These are phyloP conservation scores for Saccostrea echinata DNA, from an alignment of 1,140 invertebrate species.

Conservation along the genomic window DNA sequence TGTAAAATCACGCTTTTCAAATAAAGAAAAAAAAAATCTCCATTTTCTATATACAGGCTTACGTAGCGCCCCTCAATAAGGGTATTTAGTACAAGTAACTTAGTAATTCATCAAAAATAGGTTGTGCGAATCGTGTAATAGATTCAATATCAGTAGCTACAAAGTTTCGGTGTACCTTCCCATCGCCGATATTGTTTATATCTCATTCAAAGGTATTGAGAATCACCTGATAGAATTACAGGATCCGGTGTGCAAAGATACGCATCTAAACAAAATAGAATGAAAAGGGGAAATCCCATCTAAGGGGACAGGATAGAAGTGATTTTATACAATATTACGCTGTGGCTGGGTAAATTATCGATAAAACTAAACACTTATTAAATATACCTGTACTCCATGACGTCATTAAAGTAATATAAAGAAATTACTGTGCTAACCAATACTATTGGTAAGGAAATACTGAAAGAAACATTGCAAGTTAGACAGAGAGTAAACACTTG, in stretches of 20 bases:
- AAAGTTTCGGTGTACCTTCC: not conserved
- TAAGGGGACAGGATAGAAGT: not conserved
- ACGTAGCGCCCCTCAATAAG: too few species aligned
- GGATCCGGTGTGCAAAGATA: not conserved
- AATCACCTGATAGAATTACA: not conserved
- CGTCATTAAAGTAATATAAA: slow-evolving; percentile 30
- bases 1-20: too few species aligned
- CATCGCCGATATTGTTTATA: not conserved
- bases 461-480: not conserved
- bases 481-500: not conserved
- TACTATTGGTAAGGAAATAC: not conserved
- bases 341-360: not conserved
- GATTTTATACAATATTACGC: not conserved
- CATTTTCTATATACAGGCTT: too few species aligned
- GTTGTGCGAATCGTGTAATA: too few species aligned
- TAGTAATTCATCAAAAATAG: too few species aligned
- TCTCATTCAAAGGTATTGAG: not conserved
- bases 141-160: too few species aligned
- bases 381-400: not conserved
- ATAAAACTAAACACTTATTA: not conserved
- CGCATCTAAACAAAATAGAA: not conserved
- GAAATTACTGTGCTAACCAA: not conserved
- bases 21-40: too few species aligned
- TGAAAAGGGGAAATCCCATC: not conserved
- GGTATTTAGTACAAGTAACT: too few species aligned